Percentiles rank a stretch among this genome's conserved stretches.
These are phyloP conservation scores for Tribolium madens DNA, from an alignment of 1,140 invertebrate genomes.

Conservation along the genomic window DNA sequence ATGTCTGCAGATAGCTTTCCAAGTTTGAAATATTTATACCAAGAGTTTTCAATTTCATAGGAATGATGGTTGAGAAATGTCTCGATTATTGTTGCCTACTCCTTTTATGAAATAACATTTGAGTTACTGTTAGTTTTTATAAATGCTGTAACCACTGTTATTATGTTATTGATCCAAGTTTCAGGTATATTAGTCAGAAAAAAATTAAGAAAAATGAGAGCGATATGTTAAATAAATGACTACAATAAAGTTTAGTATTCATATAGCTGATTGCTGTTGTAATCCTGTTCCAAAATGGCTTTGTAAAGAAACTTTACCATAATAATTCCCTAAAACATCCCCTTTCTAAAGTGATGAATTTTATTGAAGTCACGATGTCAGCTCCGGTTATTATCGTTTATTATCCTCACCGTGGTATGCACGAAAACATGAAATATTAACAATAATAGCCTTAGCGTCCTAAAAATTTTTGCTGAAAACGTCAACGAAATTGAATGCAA, in stretches of 20 bases:
- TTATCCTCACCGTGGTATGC: constrained; percentile 7
- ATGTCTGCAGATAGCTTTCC: background rate
- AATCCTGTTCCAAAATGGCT: background rate
- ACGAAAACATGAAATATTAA: constrained; percentile 34
- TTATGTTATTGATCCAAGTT: background rate
- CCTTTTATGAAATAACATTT: background rate
- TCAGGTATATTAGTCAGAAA: background rate
- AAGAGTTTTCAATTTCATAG: background rate
- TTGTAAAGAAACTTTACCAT: background rate
- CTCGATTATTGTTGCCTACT: background rate
- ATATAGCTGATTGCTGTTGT: background rate
- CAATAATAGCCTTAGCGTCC: constrained; percentile 5
- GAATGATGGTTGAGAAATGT: constrained; percentile 7
- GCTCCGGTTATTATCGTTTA: constrained; percentile 27
- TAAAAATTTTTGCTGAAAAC: constrained; percentile 1
- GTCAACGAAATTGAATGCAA: constrained; percentile 11
- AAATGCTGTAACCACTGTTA: too few species aligned
- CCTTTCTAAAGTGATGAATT: constrained; percentile 22
- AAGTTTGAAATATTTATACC: constrained; percentile 2
- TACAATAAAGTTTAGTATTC: background rate
- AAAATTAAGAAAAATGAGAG: background rate
- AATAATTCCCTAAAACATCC: constrained; percentile 10
- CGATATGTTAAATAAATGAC: background rate
- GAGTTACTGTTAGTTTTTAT: background rate
- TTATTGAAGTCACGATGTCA: constrained; percentile 1